These are phyloP conservation scores for Apocheima hispidaria DNA, from an alignment of 2,888 invertebrate genomes.

Conservation along the genomic window DNA sequence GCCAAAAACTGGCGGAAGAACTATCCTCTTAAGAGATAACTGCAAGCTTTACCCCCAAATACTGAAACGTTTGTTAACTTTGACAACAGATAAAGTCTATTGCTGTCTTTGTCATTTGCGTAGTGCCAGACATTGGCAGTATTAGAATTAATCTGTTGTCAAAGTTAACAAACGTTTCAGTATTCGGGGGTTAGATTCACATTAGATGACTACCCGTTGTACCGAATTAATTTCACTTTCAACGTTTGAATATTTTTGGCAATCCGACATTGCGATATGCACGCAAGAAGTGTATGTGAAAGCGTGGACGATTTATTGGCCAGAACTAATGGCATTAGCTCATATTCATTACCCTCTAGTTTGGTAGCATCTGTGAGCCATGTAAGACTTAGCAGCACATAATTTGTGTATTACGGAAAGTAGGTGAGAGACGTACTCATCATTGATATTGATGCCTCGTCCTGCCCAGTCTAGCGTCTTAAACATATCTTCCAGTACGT, in stretches of 20 bases:
- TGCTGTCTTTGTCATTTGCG: too few species aligned
- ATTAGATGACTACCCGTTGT: constrained; percentile 4
- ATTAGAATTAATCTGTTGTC: too few species aligned
- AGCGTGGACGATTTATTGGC: constrained; percentile 44
- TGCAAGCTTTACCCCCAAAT: too few species aligned
- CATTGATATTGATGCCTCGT: too few species aligned
- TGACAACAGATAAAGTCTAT: too few species aligned
- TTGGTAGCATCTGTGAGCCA: constrained; percentile 12
- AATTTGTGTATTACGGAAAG: constrained; percentile 4
- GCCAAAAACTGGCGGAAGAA: too few species aligned
- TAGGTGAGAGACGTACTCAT: neutral
- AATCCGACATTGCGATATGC: constrained; percentile 38
- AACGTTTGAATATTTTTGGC: constrained; percentile 37
- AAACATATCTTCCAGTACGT: too few species aligned
- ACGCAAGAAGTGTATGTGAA: constrained; percentile 43
- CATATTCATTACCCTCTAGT: constrained; percentile 20
- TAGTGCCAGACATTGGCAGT: too few species aligned
- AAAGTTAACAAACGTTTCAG: too few species aligned
- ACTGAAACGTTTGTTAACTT: too few species aligned
- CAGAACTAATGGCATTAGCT: constrained; percentile 41
- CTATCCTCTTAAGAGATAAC: too few species aligned
- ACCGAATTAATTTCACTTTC: constrained; percentile 34
- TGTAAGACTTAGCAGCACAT: constrained; percentile 1
- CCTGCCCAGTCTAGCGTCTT: too few species aligned
- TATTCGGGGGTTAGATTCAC: neutral